Percentiles rank a stretch among this genome's conserved stretches.
Evolutionary conservation across 2,797 vertebrate species (phyloP).

Genomic region (Ambastaia sidthimunki): DNA sequence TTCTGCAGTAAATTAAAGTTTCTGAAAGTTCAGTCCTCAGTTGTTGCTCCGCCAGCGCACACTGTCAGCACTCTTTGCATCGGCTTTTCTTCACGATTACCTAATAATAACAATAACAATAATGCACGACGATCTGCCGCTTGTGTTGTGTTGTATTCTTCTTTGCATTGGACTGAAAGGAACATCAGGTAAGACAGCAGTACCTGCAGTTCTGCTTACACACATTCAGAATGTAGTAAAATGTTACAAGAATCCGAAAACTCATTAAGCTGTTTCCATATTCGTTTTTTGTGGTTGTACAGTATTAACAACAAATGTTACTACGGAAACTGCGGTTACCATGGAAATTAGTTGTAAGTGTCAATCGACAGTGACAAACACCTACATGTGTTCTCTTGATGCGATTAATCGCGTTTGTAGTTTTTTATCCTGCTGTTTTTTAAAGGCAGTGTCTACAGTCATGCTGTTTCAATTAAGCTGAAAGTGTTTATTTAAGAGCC

Average conservation of each 20-base stretch:
- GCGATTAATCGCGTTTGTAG: neutral
- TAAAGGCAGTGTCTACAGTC: neutral
- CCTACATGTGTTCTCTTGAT: neutral
- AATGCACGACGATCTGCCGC: constrained; percentile 77
- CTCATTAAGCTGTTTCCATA: neutral
- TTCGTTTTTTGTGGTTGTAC: neutral
- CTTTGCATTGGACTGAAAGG: constrained; percentile 72
- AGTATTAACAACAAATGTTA: neutral
- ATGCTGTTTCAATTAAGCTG: constrained; percentile 32
- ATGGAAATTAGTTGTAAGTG: constrained; percentile 19
- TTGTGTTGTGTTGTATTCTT: constrained; percentile 73
- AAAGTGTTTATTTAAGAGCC: constrained; percentile 34
- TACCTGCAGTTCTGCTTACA: constrained; percentile 31
- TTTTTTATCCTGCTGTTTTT: constrained; percentile 5
- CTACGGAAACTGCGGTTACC: constrained; percentile 20
- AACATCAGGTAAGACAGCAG: constrained; percentile 77
- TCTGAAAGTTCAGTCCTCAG: constrained; percentile 68
- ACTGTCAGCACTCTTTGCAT: constrained; percentile 30
- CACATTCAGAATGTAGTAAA: constrained; percentile 11
- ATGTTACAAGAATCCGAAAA: neutral
- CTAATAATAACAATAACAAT: constrained; percentile 60
- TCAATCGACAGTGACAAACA: neutral
- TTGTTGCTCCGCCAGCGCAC: constrained; percentile 48
- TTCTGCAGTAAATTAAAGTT: constrained; percentile 77
- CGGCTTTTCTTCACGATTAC: neutral